phyloP scores from a whole-genome alignment of 2,797 vertebrate species.

The Notamacropus eugenii region DNA sequence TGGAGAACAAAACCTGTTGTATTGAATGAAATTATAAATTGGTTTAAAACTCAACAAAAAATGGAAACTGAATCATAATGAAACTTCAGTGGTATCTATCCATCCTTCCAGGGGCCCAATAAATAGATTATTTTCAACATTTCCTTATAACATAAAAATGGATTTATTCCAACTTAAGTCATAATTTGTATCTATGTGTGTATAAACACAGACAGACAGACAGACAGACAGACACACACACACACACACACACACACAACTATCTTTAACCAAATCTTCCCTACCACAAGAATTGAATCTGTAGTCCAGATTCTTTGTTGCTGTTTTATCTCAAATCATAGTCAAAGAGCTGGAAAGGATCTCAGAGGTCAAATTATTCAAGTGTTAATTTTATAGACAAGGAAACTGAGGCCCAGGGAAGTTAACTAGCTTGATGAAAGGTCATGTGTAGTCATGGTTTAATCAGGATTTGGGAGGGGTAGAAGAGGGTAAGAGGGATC shows the following conservation, averaged over 20 bases:
- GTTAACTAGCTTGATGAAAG: background rate
- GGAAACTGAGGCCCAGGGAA: background rate
- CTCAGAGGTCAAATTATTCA: background rate
- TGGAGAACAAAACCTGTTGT: background rate
- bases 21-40: constrained; percentile 56
- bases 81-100: constrained; percentile 55
- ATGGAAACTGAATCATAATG: constrained; percentile 72
- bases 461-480: background rate
- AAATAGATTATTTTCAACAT: constrained; percentile 56
- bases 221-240: background rate
- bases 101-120: constrained; percentile 23
- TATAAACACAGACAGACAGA: background rate
- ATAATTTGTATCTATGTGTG: constrained; percentile 42
- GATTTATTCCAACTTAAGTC: constrained; percentile 52
- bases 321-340: background rate
- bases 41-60: constrained; percentile 58
- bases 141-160: constrained; percentile 44
- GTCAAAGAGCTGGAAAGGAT: background rate
- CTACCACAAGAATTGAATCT: background rate
- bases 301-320: background rate
- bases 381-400: background rate
- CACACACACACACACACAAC: background rate
- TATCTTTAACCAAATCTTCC: background rate
- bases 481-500: too few species aligned
- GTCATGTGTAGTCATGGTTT: background rate